Evolutionary conservation across 2,113 vertebrate species (phyloP).

Genomic region (Coregonus clupeaformis): DNA sequence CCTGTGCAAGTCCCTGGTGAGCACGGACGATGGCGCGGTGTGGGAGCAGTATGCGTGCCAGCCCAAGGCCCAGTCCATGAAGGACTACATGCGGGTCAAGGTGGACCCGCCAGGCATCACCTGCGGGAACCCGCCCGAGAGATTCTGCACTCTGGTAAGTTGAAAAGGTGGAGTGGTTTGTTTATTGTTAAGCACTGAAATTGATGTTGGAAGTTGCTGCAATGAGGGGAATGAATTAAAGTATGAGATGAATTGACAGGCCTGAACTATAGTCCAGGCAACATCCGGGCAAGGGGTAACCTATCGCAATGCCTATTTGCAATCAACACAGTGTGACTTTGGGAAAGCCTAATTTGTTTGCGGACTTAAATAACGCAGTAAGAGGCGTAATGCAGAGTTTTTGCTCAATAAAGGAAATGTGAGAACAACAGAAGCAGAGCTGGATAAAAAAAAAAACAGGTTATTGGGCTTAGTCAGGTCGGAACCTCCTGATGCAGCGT

Average conservation of each 20-base stretch:
- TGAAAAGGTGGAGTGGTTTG: background rate
- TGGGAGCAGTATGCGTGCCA: slow-evolving; percentile 98
- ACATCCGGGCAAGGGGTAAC: no score
- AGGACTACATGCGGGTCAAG: slow-evolving; percentile 88
- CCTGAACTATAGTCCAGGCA: no score
- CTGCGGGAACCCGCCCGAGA: slow-evolving; percentile 91
- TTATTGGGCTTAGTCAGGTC: slow-evolving; percentile 13
- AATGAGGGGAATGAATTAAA: no score
- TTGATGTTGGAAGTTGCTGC: no score
- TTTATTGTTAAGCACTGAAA: background rate
- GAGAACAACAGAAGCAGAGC: background rate
- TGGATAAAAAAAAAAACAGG: background rate
- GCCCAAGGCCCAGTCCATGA: slow-evolving; percentile 86
- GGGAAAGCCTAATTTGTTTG: no score
- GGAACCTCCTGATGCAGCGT: slow-evolving; percentile 24
- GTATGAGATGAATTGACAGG: no score
- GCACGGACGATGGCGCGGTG: slow-evolving; percentile 89
- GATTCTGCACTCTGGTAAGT: slow-evolving; percentile 98
- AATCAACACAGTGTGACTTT: no score
- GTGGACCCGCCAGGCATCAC: slow-evolving; percentile 93
- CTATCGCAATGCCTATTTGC: no score
- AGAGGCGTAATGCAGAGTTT: background rate
- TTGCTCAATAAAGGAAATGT: background rate
- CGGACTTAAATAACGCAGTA: no score
- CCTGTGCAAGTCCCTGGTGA: slow-evolving; percentile 97